Conservation (phyloP, 1,140 invertebrate species). For the Drosophila nigrodunni region DNA sequence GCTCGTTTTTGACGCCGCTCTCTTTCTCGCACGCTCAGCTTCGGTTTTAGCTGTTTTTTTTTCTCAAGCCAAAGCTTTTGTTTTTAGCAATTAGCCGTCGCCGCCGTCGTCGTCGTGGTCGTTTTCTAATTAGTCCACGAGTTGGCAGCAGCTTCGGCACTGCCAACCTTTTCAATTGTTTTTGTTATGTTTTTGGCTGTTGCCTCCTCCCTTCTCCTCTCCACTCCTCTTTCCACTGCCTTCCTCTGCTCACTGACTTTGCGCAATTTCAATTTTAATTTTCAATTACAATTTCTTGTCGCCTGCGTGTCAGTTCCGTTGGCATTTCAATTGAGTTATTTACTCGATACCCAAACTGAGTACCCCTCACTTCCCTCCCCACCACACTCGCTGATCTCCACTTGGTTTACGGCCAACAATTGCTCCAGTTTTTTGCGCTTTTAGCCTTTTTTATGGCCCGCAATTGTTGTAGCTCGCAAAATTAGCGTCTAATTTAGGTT, state of each 20-base stretch:
- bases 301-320: conserved; percentile 80
- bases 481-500: conserved; percentile 77
- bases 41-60: conserved; percentile 21
- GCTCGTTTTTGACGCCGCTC: conserved; percentile 45
- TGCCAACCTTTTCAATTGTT: conserved; percentile 75
- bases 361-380: background rate
- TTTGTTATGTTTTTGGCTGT: conserved; percentile 11
- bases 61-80: conserved; percentile 33
- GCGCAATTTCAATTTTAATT: conserved; percentile 65
- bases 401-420: conserved; percentile 17
- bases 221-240: background rate
- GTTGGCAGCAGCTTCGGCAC: conserved; percentile 16
- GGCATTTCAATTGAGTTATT: conserved; percentile 83
- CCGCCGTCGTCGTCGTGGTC: conserved; percentile 23
- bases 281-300: conserved; percentile 71
- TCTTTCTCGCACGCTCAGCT: conserved; percentile 47
- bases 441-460: conserved; percentile 59
- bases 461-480: conserved; percentile 43
- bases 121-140: conserved; percentile 79
- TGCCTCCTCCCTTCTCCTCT: background rate
- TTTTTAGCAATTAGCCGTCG: conserved; percentile 72
- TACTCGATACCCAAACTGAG: conserved; percentile 40
- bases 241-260: conserved; percentile 3
- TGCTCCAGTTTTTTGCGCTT: conserved; percentile 30
- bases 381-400: conserved; percentile 2